A percentile compares a stretch with the other conserved stretches of the same genome.
phyloP scores from a whole-genome alignment of 2,797 vertebrate genomes.

The Danio choprae region DNA sequence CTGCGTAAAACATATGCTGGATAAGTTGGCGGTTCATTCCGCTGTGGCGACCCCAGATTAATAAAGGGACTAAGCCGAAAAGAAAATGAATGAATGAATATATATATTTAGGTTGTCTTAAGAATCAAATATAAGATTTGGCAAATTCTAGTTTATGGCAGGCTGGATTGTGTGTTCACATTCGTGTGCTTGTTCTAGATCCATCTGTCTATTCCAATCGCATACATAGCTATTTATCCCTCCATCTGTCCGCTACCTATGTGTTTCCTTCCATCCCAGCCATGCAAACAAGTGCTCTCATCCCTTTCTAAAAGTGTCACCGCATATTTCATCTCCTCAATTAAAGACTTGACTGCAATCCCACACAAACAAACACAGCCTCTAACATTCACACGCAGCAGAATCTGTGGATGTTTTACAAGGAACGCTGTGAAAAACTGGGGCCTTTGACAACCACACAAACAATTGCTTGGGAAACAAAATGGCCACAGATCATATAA shows the following conservation, averaged over 20 bases:
- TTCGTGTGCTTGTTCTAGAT: slow-evolving; percentile 16
- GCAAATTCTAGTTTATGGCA: slow-evolving; percentile 18
- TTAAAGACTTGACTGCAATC: slow-evolving; percentile 12
- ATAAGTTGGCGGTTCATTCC: too few relatives aligned
- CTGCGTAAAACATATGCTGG: too few relatives aligned
- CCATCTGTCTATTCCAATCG: slow-evolving; percentile 51
- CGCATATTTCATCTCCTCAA: slow-evolving; percentile 54
- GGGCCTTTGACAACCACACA: neutral
- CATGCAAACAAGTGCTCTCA: slow-evolving; percentile 54
- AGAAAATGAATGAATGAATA: too few relatives aligned
- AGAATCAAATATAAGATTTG: neutral
- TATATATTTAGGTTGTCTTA: too few relatives aligned
- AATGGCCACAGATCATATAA: neutral
- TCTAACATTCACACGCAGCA: neutral
- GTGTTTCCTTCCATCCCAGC: slow-evolving; percentile 42
- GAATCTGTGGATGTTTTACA: slow-evolving; percentile 6
- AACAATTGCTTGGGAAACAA: neutral
- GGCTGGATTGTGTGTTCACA: slow-evolving; percentile 32
- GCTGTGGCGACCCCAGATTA: too few relatives aligned
- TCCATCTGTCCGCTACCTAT: slow-evolving; percentile 64
- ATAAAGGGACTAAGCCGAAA: too few relatives aligned
- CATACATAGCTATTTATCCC: slow-evolving; percentile 52
- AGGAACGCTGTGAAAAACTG: neutral
- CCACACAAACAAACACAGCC: slow-evolving; percentile 34
- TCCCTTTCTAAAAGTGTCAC: slow-evolving; percentile 43